A percentile compares a stretch with the other conserved stretches of the same genome.
phyloP scores from a whole-genome alignment of 2,888 invertebrate genomes.

The Sepiola atlantica region DNA sequence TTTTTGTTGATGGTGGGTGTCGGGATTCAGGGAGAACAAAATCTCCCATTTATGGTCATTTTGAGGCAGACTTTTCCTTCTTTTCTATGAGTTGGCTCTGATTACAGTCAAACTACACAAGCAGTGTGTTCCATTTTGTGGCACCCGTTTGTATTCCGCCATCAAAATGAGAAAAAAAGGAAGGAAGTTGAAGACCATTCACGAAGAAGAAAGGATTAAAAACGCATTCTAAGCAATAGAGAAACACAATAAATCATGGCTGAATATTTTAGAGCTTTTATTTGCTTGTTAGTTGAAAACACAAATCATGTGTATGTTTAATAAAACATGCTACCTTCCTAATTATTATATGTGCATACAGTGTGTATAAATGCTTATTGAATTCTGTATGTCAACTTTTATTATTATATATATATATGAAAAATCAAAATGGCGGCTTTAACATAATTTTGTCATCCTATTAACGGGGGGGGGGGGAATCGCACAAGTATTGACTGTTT shows the following conservation, averaged over 20 bases:
- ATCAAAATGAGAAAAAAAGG: neutral
- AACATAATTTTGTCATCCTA: too few species aligned
- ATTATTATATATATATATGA: too few species aligned
- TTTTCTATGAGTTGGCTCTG: neutral
- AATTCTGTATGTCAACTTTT: too few species aligned
- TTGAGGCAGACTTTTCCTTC: neutral
- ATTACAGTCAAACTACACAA: neutral
- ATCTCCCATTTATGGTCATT: neutral
- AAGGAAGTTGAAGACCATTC: neutral
- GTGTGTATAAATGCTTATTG: too few species aligned
- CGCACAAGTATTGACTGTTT: too few species aligned
- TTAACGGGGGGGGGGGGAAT: too few species aligned
- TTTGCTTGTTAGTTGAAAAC: neutral
- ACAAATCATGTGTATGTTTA: neutral
- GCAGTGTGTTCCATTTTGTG: neutral
- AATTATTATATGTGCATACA: too few species aligned
- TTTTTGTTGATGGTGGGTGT: too few species aligned
- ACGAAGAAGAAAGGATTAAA: neutral
- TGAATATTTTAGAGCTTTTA: neutral
- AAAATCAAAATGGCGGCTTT: too few species aligned
- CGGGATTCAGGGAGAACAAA: too few species aligned
- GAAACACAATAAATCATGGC: neutral
- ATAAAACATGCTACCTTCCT: too few species aligned
- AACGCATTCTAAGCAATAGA: neutral
- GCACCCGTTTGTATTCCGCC: neutral